Evolutionary conservation across 2,888 invertebrate species (phyloP), one percentile per base, ranked within the genome.

Genomic region (Pseudococcus longispinus): DNA sequence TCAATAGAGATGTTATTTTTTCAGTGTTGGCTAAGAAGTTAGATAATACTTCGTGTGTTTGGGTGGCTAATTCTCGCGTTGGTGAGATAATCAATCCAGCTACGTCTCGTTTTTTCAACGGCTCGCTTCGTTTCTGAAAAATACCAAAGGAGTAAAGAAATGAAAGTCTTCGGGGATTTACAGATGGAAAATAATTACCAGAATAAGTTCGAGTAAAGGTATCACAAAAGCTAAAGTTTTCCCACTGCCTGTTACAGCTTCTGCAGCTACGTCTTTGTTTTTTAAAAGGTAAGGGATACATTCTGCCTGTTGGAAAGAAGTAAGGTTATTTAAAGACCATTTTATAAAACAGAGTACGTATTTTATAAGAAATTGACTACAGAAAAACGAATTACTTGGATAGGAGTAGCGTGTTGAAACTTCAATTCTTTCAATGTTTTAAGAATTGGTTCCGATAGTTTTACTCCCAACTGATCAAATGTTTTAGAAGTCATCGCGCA

Each of bases 211-310:
- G 84, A 99, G 90, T 89, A 98, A 91, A 0, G 99, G 99, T 74
- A 99, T 94, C 15, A 99, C 92, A 91, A 99, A 99, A 0, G 99
- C 98, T 60, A 99, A 91, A 0, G 99, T 99, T 92, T 99, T 99
- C 0, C 99, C 99, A 88, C 98, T 98, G 4, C 99, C 99, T 0
- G 99, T 99, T 0, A 99, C 97, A 4, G 99, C 99, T 91, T 99
- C 98, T 0, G 96, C 99, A 0, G 97, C 98, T 18, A 99, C 98
- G 93, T 99, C 99, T 91, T 98, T 98, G 89, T 96, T 96, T 11
- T 94, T 93, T 85, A 99, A 92, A 86, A 97, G 92, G 83, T 88
- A 87, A n/a, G 89, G 89, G 44, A 90, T 89, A 84, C 89, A 89
- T 74, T 89, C 89, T 9, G 89, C 89, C 89, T 90, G 89, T 20